Percentiles rank a stretch among this genome's conserved stretches.
phyloP scores from a whole-genome alignment of 2,113 vertebrate genomes.

The Microcebus jonahi region DNA sequence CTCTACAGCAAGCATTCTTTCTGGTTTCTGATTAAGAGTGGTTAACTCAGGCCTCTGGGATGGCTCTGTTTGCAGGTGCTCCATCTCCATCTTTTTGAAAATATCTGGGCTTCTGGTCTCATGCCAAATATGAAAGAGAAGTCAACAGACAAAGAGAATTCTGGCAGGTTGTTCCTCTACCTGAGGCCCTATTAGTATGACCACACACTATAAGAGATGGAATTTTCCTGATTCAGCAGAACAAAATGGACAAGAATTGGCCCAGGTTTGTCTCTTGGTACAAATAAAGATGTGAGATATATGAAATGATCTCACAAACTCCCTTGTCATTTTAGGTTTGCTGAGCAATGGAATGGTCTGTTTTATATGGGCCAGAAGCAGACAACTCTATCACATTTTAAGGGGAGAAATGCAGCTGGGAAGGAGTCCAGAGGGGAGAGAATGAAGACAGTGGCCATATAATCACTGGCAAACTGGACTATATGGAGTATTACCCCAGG shows the following conservation, averaged over 20 bases:
- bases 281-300: neutral
- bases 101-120: neutral
- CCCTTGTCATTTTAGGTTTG: neutral
- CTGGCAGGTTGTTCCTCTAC: neutral
- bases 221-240: slow-evolving; percentile 21
- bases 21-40: neutral
- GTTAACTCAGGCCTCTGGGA: neutral
- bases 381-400: neutral
- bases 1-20: neutral
- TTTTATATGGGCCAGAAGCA: neutral
- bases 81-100: neutral
- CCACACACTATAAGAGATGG: neutral
- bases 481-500: no score
- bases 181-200: neutral
- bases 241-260: neutral
- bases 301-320: neutral
- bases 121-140: neutral
- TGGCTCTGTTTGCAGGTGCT: neutral
- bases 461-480: neutral
- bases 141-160: neutral
- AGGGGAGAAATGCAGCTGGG: neutral
- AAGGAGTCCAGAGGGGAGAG: neutral
- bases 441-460: neutral
- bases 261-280: neutral
- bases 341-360: neutral